Base-by-base conservation (phyloP, 2,888 invertebrate species). In the Himalopsyche tibetana region DNA sequence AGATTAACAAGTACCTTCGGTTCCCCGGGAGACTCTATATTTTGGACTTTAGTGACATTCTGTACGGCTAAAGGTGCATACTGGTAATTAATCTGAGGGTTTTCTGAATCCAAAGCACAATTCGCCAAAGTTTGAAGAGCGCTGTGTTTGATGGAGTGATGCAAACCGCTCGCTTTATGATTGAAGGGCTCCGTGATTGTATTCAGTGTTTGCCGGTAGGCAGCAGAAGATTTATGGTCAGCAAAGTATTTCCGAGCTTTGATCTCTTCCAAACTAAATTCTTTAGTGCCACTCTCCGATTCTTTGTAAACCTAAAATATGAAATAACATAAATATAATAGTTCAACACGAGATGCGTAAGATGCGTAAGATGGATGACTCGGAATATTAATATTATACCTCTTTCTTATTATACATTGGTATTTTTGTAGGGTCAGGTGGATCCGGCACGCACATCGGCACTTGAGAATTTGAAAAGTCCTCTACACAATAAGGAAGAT, bases 201-300 rank as follows among this genome's bases (percentile, higher is more conserved):
- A 5, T 45, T 83, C 17, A 17, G 28, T 19, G n/a, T 51, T 11
- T 82, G 84, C 51, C 84, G 84, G 38, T 51, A 86, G 12, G 79
- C 82, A 15, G 81, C 56, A 11, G 79, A 79, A 9, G 42, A 56
- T 63, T 85, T 85, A 40, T 83, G 83, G 38, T 55, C 63, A 36
- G 89, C 89, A 90, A 91, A 91, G 90, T 95, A 95, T 90, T 93
- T 93, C 89, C 93, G 92, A 87, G 95, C 95, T 90, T 95, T 93
- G 89, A 97, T 93, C 93, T 97, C 96, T 92, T 97, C 97, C 92
- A 96, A 94, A 90, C 96, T 96, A 91, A 94, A 95, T 92, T 97
- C 97, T 89, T 93, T 93, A 88, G 94, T 94, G 94, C 94, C 86
- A 91, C 90, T 90, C 95, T 95, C 19, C 95, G 51, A 51, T 55